phyloP scores from a whole-genome alignment of 2,888 invertebrate species.

The Drosophila cyrtoloma region DNA sequence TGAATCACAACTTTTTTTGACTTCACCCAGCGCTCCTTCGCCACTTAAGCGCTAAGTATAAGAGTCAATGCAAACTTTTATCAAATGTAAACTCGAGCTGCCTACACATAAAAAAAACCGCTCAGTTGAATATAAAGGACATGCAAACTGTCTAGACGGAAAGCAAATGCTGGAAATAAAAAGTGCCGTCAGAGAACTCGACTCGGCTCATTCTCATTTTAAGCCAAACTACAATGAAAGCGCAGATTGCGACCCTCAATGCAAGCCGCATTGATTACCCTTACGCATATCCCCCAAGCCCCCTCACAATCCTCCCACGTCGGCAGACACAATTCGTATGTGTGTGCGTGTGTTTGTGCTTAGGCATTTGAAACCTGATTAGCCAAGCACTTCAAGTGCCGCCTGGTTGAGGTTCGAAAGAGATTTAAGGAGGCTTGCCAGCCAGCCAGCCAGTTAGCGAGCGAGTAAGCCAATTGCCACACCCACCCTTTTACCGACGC shows the following conservation, averaged over 20 bases:
- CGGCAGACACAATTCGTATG: conserved; percentile 8
- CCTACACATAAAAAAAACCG: neutral
- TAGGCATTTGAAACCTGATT: conserved; percentile 79
- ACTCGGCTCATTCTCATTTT: conserved; percentile 32
- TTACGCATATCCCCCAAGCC: conserved; percentile 26
- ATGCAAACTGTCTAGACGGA: conserved; percentile 64
- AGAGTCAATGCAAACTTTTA: conserved; percentile 27
- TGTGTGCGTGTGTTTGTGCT: conserved; percentile 30
- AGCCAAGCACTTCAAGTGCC: conserved; percentile 77
- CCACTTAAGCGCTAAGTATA: neutral
- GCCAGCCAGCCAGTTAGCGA: conserved; percentile 10
- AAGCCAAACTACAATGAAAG: conserved; percentile 53
- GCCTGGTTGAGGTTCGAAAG: conserved; percentile 26
- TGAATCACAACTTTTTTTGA: conserved; percentile 13
- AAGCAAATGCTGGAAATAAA: conserved; percentile 37
- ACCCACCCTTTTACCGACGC: conserved; percentile 7
- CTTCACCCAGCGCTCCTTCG: neutral
- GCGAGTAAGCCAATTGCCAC: conserved; percentile 55
- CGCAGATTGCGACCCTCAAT: conserved; percentile 41
- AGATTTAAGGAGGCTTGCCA: conserved; percentile 1
- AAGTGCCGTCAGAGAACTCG: conserved; percentile 32
- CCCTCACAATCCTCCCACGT: neutral
- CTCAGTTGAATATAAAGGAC: conserved; percentile 3
- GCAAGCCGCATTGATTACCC: conserved; percentile 67
- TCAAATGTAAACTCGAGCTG: conserved; percentile 37